Conservation (phyloP, 1,140 invertebrate genomes). For the Mactra quadrangularis region DNA sequence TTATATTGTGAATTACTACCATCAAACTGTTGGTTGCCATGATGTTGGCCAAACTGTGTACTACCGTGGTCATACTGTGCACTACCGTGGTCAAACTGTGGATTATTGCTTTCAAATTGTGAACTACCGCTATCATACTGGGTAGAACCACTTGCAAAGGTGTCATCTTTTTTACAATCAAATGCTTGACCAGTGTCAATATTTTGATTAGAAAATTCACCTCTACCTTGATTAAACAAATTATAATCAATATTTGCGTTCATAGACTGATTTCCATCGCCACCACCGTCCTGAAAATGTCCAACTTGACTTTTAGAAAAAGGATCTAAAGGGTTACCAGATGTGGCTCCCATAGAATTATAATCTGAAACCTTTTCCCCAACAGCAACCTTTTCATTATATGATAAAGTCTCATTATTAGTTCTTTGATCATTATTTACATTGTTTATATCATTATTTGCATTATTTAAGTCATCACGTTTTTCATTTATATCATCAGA, state of each 20-base stretch:
- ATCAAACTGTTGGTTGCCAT: not conserved
- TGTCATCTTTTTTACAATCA: not conserved
- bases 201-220: constrained; percentile 4
- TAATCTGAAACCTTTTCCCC: too few species aligned
- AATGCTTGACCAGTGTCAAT: constrained; percentile 3
- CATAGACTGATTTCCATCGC: constrained; percentile 12
- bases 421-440: too few species aligned
- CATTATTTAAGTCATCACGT: not conserved
- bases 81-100: too few species aligned
- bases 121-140: not conserved
- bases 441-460: too few species aligned
- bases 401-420: too few species aligned
- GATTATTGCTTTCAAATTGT: not conserved
- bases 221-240: constrained; percentile 7
- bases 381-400: too few species aligned
- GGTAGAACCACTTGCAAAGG: not conserved
- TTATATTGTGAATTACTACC: constrained; percentile 27
- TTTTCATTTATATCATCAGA: not conserved
- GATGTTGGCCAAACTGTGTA: too few species aligned
- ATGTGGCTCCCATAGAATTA: not conserved
- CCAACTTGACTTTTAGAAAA: too few species aligned
- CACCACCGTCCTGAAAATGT: not conserved
- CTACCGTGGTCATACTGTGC: too few species aligned
- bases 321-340: not conserved
- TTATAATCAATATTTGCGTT: constrained; percentile 5